Conservation (phyloP, 2,797 vertebrate species). For the Lacerta viridis region DNA sequence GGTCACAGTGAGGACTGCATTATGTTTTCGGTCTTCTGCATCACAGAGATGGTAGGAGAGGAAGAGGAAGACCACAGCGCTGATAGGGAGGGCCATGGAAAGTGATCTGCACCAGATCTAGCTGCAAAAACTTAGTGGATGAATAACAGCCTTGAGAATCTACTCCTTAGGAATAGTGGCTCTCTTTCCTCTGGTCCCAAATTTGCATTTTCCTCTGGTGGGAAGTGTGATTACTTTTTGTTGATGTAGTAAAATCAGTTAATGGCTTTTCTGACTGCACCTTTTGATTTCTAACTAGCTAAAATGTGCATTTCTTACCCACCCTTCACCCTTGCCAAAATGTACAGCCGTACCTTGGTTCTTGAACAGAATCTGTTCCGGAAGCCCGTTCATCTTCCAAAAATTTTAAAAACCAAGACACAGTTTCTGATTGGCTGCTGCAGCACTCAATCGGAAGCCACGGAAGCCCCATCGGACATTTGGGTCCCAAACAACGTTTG, state of each 20-base stretch:
- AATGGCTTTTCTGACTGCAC: background rate
- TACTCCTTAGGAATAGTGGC: background rate
- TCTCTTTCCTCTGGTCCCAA: background rate
- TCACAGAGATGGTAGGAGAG: background rate
- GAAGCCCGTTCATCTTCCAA: too few species aligned
- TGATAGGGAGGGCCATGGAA: fast-evolving
- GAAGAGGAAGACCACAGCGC: background rate
- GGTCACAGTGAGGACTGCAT: background rate
- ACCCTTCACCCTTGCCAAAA: too few species aligned
- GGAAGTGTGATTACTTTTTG: background rate
- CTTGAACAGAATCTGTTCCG: too few species aligned
- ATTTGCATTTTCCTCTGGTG: background rate
- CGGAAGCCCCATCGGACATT: too few species aligned
- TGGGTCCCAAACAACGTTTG: too few species aligned
- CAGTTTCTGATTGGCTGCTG: too few species aligned
- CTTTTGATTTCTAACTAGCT: background rate
- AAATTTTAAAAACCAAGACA: too few species aligned
- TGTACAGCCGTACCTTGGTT: too few species aligned
- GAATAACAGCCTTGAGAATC: background rate
- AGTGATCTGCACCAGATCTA: background rate
- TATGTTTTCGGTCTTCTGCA: fast-evolving
- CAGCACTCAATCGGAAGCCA: too few species aligned
- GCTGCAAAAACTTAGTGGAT: background rate
- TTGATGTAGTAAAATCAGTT: background rate
- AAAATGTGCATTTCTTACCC: too few species aligned